Conservation (phyloP, 2,797 vertebrate genomes). For the Mus spretus region DNA sequence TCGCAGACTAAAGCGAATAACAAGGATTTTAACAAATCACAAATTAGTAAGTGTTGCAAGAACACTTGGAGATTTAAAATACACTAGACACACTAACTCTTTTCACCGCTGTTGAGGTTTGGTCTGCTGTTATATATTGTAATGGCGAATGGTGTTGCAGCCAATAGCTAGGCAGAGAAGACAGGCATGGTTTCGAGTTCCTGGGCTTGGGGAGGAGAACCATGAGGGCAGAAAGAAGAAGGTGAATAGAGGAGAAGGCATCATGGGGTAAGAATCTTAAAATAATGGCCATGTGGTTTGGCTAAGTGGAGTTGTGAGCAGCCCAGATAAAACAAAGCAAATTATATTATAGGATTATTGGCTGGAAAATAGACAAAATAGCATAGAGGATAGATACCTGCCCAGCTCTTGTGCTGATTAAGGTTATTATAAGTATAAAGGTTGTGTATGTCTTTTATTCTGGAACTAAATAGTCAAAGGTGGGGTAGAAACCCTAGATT, state of each 20-base stretch:
- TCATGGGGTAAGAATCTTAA: background rate
- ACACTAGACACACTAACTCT: background rate
- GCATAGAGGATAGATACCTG: background rate
- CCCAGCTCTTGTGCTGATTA: background rate
- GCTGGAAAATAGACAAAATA: background rate
- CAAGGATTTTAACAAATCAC: background rate
- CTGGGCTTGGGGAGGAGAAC: background rate
- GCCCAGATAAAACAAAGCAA: background rate
- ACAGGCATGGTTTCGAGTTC: background rate
- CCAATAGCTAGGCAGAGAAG: background rate
- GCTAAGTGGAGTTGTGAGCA: background rate
- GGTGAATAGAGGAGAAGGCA: background rate
- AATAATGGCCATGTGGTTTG: background rate
- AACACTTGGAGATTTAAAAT: background rate
- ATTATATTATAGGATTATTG: background rate
- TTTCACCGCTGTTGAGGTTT: background rate
- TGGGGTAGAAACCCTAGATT: background rate
- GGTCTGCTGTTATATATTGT: background rate
- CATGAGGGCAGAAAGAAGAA: background rate
- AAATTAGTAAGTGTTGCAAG: background rate
- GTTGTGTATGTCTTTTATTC: background rate
- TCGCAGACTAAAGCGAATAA: background rate
- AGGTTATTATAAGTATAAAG: background rate
- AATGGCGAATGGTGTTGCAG: background rate
- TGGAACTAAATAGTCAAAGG: background rate